Evolutionary conservation across 2,888 invertebrate species (phyloP).

Genomic region (Perdita meconis): DNA sequence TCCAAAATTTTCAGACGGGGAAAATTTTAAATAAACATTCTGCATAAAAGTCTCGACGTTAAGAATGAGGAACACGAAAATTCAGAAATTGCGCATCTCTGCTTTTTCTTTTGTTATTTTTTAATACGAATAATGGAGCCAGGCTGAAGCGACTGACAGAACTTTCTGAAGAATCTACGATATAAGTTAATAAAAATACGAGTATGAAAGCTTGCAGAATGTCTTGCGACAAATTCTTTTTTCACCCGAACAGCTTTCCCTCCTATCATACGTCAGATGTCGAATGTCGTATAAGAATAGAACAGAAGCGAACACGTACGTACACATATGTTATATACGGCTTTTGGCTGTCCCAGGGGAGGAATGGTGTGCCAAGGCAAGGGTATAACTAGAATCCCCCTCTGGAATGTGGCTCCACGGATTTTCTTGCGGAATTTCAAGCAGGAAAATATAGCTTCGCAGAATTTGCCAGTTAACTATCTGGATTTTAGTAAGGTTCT

Average conservation of each 20-base stretch:
- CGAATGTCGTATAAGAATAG: constrained; percentile 66
- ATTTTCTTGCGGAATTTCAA: constrained; percentile 39
- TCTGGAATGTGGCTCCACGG: constrained; percentile 23
- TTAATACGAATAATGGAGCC: no score
- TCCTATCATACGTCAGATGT: constrained; percentile 72
- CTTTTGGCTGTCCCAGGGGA: constrained; percentile 55
- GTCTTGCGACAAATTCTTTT: constrained; percentile 58
- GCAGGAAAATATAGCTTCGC: constrained; percentile 23
- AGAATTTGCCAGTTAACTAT: constrained; percentile 6
- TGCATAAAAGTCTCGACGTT: no score
- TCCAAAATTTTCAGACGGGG: no score
- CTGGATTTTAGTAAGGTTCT: constrained; percentile 31
- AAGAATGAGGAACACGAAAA: no score
- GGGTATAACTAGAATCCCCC: constrained; percentile 37
- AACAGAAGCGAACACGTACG: constrained; percentile 29
- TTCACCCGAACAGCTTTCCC: constrained; percentile 35
- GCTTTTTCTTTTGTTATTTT: no score
- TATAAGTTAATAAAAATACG: no score
- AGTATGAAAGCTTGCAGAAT: no score
- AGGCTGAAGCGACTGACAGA: no score
- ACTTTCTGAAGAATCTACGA: no score
- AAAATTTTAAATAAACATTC: no score
- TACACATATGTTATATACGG: constrained; percentile 34
- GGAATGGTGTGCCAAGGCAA: constrained; percentile 28
- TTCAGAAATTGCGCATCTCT: no score